Evolutionary conservation across 2,113 vertebrate genomes (phyloP).

Genomic region (Talpa occidentalis): DNA sequence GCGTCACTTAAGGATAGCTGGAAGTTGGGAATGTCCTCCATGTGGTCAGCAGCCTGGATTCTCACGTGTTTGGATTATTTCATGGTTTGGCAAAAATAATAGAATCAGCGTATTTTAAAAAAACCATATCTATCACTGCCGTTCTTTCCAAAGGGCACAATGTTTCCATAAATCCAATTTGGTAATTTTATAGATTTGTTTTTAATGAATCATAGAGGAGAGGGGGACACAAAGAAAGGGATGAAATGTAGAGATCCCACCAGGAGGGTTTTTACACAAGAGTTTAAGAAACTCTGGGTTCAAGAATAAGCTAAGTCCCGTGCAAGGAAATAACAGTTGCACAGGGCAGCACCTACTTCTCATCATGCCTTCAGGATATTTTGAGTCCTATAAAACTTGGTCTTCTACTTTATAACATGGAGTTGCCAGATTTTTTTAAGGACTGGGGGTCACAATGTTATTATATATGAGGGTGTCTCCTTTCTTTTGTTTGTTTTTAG

Average conservation of each 20-base stretch:
- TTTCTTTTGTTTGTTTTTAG: not conserved
- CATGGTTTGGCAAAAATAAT: not conserved
- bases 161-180: not conserved
- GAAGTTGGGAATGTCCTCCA: not conserved
- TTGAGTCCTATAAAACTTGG: not conserved
- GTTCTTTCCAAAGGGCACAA: not conserved
- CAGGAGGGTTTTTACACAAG: not conserved
- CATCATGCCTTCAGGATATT: not conserved
- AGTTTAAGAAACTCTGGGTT: not conserved
- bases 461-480: not conserved
- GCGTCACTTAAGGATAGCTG: not conserved
- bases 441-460: not conserved
- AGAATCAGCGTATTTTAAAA: slow-evolving; percentile 3
- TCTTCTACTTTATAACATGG: not conserved
- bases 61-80: slow-evolving; percentile 24
- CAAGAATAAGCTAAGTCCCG: not conserved
- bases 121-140: not conserved
- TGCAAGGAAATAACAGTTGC: not conserved
- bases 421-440: not conserved
- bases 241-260: not conserved
- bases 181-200: not conserved
- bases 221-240: not conserved
- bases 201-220: not conserved
- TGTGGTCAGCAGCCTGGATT: not conserved
- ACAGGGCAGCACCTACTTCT: not conserved